These are phyloP conservation scores for Cheilosia vulpina DNA, from an alignment of 2,888 invertebrate species.

Conservation along the genomic window DNA sequence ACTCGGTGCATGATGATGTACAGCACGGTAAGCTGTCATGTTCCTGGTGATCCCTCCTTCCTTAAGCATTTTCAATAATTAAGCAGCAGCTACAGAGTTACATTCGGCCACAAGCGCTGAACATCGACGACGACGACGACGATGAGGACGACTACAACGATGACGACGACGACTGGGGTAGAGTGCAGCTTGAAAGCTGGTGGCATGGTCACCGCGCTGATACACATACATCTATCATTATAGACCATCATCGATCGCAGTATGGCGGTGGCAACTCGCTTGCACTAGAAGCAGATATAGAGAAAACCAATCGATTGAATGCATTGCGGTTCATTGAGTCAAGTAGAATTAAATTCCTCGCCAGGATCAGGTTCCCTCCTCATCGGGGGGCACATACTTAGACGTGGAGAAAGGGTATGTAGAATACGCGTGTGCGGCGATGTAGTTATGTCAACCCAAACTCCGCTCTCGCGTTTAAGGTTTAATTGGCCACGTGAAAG, in stretches of 20 bases:
- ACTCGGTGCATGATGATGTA: slow-evolving; percentile 72
- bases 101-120: slow-evolving; percentile 67
- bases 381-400: slow-evolving; percentile 1
- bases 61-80: slow-evolving; percentile 76
- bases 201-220: slow-evolving; percentile 71
- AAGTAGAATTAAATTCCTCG: slow-evolving; percentile 69
- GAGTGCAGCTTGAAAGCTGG: slow-evolving; percentile 53
- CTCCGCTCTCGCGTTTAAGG: slow-evolving; percentile 35
- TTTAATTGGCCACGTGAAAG: slow-evolving; percentile 64
- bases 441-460: slow-evolving; percentile 57
- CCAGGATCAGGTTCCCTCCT: slow-evolving; percentile 68
- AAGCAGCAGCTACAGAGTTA: slow-evolving; percentile 69
- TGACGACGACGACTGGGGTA: slow-evolving; percentile 22
- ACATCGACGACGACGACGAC: slow-evolving; percentile 46
- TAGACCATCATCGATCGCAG: slow-evolving; percentile 65
- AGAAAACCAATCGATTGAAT: slow-evolving; percentile 65
- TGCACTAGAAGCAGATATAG: slow-evolving; percentile 42
- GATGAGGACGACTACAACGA: slow-evolving; percentile 12
- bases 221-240: slow-evolving; percentile 73
- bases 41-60: slow-evolving; percentile 73
- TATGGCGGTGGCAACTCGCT: slow-evolving; percentile 55
- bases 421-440: slow-evolving; percentile 51
- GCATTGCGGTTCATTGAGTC: slow-evolving; percentile 74
- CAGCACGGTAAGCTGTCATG: slow-evolving; percentile 75
- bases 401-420: slow-evolving; percentile 5